These are phyloP conservation scores for Harmothoe impar DNA, from an alignment of 2,888 invertebrate genomes.

Conservation along the genomic window DNA sequence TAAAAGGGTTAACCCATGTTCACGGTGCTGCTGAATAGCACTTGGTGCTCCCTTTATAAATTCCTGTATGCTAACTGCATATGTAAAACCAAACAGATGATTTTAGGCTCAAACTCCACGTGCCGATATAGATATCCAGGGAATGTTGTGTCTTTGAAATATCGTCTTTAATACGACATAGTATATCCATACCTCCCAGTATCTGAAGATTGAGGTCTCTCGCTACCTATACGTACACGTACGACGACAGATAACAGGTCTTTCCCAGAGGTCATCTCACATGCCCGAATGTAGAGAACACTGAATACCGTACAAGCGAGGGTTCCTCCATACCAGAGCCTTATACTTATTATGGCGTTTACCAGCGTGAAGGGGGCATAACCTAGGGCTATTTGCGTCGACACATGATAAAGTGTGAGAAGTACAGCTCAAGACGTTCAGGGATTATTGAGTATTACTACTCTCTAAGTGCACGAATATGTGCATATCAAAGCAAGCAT, in stretches of 20 bases:
- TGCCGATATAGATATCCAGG: background rate
- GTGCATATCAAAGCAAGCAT: no score
- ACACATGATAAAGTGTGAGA: background rate
- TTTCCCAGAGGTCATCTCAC: constrained; percentile 5
- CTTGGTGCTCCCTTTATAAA: no score
- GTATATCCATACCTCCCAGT: background rate
- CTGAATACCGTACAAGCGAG: background rate
- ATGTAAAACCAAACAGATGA: no score
- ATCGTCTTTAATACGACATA: background rate
- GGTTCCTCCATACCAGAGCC: background rate
- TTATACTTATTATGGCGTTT: background rate
- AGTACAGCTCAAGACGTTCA: no score
- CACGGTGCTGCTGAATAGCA: no score
- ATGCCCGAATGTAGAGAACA: background rate
- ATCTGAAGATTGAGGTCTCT: background rate
- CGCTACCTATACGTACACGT: background rate
- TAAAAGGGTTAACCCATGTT: no score
- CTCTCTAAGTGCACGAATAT: no score
- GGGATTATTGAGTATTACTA: no score
- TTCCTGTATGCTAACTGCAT: no score
- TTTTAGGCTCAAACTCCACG: no score
- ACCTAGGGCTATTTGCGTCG: background rate
- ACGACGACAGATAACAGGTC: background rate
- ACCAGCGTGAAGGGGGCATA: background rate
- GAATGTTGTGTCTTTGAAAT: background rate